Conservation (phyloP, 2,113 vertebrate species). For the Eubucco bourcierii region DNA sequence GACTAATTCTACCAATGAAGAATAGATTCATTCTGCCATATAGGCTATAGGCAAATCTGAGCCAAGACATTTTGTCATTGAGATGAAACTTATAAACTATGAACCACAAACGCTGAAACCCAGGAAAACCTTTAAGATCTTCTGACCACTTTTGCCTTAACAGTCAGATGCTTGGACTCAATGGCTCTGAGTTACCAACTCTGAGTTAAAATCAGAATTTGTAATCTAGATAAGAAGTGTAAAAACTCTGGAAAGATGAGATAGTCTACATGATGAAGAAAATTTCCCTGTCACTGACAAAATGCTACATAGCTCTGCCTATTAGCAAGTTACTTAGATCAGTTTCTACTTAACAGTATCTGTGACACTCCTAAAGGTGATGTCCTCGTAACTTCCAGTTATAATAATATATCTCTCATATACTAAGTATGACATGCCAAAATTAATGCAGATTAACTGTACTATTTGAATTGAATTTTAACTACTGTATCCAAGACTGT, state of each 20-base stretch:
- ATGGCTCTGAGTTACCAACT: neutral
- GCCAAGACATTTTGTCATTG: neutral
- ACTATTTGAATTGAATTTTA: slow-evolving; percentile 6
- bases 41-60: neutral
- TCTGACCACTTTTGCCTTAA: neutral
- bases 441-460: neutral
- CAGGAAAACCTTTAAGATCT: neutral
- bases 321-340: neutral
- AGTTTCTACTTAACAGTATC: neutral
- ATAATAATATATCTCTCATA: neutral
- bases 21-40: neutral
- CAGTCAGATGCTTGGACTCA: neutral
- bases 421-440: neutral
- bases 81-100: neutral
- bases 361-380: neutral
- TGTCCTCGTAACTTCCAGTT: neutral
- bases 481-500: neutral
- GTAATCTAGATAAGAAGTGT: neutral
- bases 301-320: neutral
- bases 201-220: neutral
- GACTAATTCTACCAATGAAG: neutral
- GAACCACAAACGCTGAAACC: neutral
- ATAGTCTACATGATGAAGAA: neutral
- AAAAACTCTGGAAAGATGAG: neutral
- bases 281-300: neutral